Percentiles rank a stretch among this genome's conserved stretches.
phyloP scores from a whole-genome alignment of 2,888 invertebrate species.

The Drosophila fungiperda region DNA sequence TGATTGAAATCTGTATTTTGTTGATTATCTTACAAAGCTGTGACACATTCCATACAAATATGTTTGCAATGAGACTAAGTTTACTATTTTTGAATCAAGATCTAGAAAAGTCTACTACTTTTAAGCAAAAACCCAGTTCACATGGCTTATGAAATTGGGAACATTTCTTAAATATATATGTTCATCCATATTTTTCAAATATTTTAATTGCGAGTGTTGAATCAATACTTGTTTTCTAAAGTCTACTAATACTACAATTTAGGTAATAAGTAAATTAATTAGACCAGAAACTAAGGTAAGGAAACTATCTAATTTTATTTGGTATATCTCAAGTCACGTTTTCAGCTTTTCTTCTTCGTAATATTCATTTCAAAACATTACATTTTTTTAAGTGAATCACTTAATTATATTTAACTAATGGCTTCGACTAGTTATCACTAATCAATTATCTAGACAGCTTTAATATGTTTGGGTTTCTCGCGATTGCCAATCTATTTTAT shows the following conservation, averaged over 20 bases:
- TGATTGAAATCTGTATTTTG: constrained; percentile 1
- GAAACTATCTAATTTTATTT: background rate
- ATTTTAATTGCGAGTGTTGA: background rate
- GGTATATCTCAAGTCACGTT: background rate
- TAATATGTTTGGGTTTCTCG: background rate
- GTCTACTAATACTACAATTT: background rate
- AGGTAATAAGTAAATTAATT: background rate
- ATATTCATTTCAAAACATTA: background rate
- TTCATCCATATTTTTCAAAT: background rate
- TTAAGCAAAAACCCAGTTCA: background rate
- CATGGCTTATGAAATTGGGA: background rate
- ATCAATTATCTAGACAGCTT: background rate
- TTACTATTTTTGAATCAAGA: background rate
- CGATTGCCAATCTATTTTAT: background rate
- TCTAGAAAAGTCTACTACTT: background rate
- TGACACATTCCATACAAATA: background rate
- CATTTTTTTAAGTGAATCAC: background rate
- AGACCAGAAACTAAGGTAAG: background rate
- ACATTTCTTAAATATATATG: background rate
- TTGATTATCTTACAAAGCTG: background rate
- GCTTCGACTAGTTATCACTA: background rate
- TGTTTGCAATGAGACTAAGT: background rate
- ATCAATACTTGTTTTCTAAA: background rate
- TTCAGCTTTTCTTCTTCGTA: background rate
- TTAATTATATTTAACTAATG: background rate